Base-by-base conservation (phyloP, 2,797 vertebrate species). In the Chiroxiphia lanceolata region DNA sequence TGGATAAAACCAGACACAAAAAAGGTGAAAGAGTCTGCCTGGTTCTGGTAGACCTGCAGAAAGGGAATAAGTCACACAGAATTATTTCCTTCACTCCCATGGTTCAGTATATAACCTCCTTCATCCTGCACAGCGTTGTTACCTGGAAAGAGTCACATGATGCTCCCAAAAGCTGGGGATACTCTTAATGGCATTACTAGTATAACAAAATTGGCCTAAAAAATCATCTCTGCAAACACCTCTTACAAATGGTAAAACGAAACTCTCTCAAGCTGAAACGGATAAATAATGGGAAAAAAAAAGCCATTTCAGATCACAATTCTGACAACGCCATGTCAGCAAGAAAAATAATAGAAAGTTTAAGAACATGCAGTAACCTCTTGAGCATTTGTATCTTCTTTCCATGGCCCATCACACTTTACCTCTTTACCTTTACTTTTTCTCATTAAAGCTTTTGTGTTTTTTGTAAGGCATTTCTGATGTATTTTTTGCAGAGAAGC, bases 401-500 rank as follows among this genome's bases (percentile, higher is more conserved):
- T 82, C 27, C 7, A 68, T 16, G 36, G 67, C 11, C 15, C 12
- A 38, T 77, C 27, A 29, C 3, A 34, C 6, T 82, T 65, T 25
- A 68, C 45, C 40, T 40, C 40, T 40, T 15, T 40, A 40, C 13
- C 40, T 40, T 40, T 40, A 40, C 40, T 40, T 40, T 40, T 40
- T n/a, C 7, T 85, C 9, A 87, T 65, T 77, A 81, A 81, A 89
- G 11, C 3, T 34, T 48, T 54, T 15, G 1, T n/a, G 8, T 1
- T 11, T 23, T 48, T 38, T 42, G 25, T 34, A 65, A 83, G 26
- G 15, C 10, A 56, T 71, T 95, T 89, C 12, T 64, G 16, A 14
- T 36, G 7, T 63, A 83, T 83, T 95, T 94, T 53, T 83, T 77
- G 22, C 36, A 76, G 45, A 81, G 15, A 79, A 93, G 9, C 9